Evolutionary conservation across 2,113 vertebrate genomes (phyloP), one percentile per base, ranked within the genome.

Genomic region (Peromyscus leucopus): DNA sequence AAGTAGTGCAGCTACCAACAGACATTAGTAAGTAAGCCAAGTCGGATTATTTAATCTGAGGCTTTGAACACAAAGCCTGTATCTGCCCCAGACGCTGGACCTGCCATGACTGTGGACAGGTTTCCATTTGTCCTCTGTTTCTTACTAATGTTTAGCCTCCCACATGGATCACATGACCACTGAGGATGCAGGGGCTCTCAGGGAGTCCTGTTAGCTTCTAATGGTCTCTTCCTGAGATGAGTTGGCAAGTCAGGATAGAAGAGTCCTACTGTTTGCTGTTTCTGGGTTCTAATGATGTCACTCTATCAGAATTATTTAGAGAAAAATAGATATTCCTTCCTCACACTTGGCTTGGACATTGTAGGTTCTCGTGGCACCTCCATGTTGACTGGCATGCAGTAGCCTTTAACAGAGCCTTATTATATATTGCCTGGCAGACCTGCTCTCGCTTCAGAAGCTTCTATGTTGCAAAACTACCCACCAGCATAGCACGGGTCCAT

Each of bases 71-170:
- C 17, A 91, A 95, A 87, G 31, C 24, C 36, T 75, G 1, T 82
- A 21, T 79, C 79, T 92, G 26, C 36, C 28, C 71, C 82, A 65
- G 63, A 96, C 93, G 78, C 69, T 69, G 28, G 22, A n/a, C 90
- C 51, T 93, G 48, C 48, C 88, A 94, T 82, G 89, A 93, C 2
- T 42, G 19, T 7, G 84, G 63, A 90, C 72, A 69, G 74, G 33
- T 86, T 97, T 96, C 89, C 1, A 0, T 75, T 91, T 97, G 86
- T 95, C 71, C 72, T 95, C 97, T 96, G 65, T 89, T 97, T 96
- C 75, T 84, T 71, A 71, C n/a, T 15, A 93, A 92, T 28, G 36
- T 1, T 42, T 33, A 28, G 22, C 0, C 0, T 76, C 95, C 93
- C 95, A 63, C 91, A 51, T 0, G 51, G 7, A 16, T 94, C 2